Evolutionary conservation across 2,797 vertebrate genomes (phyloP).

Genomic region (Trachurus trachurus): DNA sequence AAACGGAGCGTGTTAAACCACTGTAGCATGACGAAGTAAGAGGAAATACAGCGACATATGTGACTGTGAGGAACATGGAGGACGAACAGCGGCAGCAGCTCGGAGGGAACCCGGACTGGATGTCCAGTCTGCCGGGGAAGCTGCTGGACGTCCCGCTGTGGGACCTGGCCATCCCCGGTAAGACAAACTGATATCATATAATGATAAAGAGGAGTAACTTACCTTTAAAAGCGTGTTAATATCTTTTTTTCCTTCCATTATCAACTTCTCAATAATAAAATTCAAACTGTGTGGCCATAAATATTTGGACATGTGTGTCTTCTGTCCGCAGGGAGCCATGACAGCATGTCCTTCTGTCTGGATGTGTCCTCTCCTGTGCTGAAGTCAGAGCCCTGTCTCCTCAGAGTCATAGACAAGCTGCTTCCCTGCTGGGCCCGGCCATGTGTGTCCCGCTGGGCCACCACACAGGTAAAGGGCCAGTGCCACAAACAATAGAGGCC

Average conservation of each 20-base stretch:
- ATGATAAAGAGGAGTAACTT: not conserved
- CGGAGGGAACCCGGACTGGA: constrained; percentile 72
- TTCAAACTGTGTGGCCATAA: not conserved
- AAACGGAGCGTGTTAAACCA: too few species aligned
- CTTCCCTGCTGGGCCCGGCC: constrained; percentile 68
- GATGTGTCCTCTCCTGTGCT: constrained; percentile 83
- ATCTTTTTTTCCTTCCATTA: too few species aligned
- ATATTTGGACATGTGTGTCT: not conserved
- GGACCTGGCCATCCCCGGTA: constrained; percentile 80
- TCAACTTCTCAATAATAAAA: not conserved
- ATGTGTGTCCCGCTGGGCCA: constrained; percentile 79
- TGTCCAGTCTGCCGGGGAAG: constrained; percentile 73
- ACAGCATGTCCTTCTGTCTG: constrained; percentile 93
- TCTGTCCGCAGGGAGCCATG: constrained; percentile 88
- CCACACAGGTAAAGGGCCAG: constrained; percentile 73
- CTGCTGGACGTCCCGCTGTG: constrained; percentile 75
- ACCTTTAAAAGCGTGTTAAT: not conserved
- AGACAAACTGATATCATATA: not conserved
- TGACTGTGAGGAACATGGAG: constrained; percentile 36
- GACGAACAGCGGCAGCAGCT: not conserved
- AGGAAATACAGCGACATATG: accelerated
- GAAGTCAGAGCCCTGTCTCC: constrained; percentile 71
- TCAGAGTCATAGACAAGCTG: constrained; percentile 78
- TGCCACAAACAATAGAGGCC: not conserved
- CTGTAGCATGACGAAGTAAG: accelerated